Percentiles rank a stretch among this genome's conserved stretches.
These are phyloP conservation scores for Danio kyathit DNA, from an alignment of 2,797 vertebrate genomes.

Conservation along the genomic window DNA sequence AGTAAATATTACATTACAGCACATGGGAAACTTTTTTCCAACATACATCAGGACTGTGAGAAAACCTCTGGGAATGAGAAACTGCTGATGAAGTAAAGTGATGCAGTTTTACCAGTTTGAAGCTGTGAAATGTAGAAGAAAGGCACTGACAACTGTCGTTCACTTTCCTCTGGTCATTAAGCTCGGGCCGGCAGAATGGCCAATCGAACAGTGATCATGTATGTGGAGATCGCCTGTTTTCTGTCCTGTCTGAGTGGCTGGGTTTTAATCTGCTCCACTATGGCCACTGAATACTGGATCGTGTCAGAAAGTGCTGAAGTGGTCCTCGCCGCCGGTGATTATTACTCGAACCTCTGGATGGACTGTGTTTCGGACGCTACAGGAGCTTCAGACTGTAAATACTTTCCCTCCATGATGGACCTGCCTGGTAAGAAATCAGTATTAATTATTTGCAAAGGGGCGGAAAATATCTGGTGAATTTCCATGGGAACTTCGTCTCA, in stretches of 20 bases:
- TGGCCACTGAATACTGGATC: constrained; percentile 82
- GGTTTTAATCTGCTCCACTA: constrained; percentile 81
- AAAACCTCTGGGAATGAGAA: constrained; percentile 8
- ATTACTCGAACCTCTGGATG: constrained; percentile 83
- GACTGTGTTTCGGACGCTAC: constrained; percentile 82
- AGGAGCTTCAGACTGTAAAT: constrained; percentile 83
- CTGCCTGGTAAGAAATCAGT: constrained; percentile 73
- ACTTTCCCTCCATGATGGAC: constrained; percentile 80
- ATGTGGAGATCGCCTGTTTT: constrained; percentile 80
- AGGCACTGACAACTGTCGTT: not conserved
- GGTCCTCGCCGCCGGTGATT: constrained; percentile 78
- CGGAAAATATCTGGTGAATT: not conserved
- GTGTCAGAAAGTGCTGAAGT: constrained; percentile 75
- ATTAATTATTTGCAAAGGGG: too few relatives aligned
- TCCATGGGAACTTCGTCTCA: not conserved
- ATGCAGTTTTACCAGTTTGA: constrained; percentile 64
- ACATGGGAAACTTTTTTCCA: too few relatives aligned
- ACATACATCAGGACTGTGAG: not conserved
- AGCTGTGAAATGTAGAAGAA: not conserved
- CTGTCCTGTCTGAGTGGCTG: constrained; percentile 78
- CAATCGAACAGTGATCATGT: constrained; percentile 75
- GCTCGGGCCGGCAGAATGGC: constrained; percentile 63
- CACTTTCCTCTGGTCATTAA: not conserved
- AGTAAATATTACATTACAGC: too few relatives aligned
- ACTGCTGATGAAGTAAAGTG: constrained; percentile 72